Percentiles rank a stretch among this genome's conserved stretches.
phyloP scores from a whole-genome alignment of 1,140 invertebrate genomes.

The Drosophila cardini region DNA sequence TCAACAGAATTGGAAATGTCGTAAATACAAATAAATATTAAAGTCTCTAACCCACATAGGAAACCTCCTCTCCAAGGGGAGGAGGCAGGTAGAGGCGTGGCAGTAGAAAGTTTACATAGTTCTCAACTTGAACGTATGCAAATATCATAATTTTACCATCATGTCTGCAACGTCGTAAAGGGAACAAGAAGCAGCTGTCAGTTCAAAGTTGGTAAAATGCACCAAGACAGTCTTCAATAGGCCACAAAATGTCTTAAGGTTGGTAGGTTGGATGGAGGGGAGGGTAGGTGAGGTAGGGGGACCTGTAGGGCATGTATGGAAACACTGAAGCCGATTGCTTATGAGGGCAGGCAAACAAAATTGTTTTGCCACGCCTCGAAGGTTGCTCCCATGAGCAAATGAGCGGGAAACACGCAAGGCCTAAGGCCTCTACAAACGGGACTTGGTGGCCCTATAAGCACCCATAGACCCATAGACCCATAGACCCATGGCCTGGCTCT shows the following conservation, averaged over 20 bases:
- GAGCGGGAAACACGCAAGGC: slow-evolving; percentile 70
- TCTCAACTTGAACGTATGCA: slow-evolving; percentile 76
- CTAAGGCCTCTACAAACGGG: slow-evolving; percentile 1
- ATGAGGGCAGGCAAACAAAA: slow-evolving; percentile 75
- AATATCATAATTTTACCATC: slow-evolving; percentile 77
- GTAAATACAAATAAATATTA: slow-evolving; percentile 72
- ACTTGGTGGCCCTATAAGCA: no score
- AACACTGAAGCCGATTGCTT: slow-evolving; percentile 48
- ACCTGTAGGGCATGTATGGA: slow-evolving; percentile 35
- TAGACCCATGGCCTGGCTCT: background rate
- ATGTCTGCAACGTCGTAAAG: slow-evolving; percentile 56
- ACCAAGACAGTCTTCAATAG: slow-evolving; percentile 36
- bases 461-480: background rate
- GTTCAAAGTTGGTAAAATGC: slow-evolving; percentile 11
- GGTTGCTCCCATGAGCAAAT: slow-evolving; percentile 70
- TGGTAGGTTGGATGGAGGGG: slow-evolving; percentile 1
- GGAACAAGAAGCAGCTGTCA: slow-evolving; percentile 44
- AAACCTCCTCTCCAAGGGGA: background rate
- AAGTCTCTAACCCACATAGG: slow-evolving; percentile 38
- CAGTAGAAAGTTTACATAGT: slow-evolving; percentile 4
- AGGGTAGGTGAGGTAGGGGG: background rate
- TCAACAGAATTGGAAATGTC: slow-evolving; percentile 74
- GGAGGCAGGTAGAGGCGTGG: background rate
- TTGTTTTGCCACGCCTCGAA: slow-evolving; percentile 80
- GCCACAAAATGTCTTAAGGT: slow-evolving; percentile 55